Percentiles rank a stretch among this genome's conserved stretches.
These are phyloP conservation scores for Lethenteron camtschaticum DNA, from an alignment of 2,113 vertebrate species.

Conservation along the genomic window DNA sequence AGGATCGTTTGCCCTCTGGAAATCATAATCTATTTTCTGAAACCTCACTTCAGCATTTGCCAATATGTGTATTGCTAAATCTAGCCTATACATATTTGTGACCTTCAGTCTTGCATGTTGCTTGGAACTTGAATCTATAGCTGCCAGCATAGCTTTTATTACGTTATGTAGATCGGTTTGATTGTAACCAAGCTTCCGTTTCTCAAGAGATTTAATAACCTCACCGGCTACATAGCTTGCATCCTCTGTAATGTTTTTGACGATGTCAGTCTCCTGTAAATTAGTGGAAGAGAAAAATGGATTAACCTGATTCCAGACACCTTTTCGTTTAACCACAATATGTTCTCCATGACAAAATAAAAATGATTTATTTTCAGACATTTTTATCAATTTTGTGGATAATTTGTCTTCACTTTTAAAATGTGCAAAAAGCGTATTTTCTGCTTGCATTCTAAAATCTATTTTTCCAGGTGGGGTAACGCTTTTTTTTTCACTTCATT, in stretches of 20 bases:
- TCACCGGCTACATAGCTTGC: background rate
- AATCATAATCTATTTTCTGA: slow-evolving; percentile 9
- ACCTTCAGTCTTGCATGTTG: slow-evolving; percentile 11
- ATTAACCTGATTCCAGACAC: rapidly evolving
- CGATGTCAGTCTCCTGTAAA: background rate
- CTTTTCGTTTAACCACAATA: slow-evolving; percentile 13
- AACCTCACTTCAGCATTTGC: slow-evolving; percentile 13
- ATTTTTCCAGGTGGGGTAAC: background rate
- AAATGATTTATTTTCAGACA: rapidly evolving
- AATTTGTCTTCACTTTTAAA: slow-evolving; percentile 11
- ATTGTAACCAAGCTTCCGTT: slow-evolving; percentile 13
- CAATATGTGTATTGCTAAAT: slow-evolving; percentile 18
- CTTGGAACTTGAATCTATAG: slow-evolving; percentile 12
- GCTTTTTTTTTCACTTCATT: slow-evolving; percentile 7
- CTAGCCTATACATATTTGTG: slow-evolving; percentile 9
- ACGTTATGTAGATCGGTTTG: slow-evolving; percentile 16
- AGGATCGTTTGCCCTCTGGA: too few species aligned
- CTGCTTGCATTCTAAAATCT: slow-evolving; percentile 12
- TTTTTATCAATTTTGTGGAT: slow-evolving; percentile 8
- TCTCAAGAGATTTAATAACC: slow-evolving; percentile 11
- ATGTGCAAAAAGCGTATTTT: slow-evolving; percentile 13
- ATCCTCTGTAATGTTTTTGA: rapidly evolving
- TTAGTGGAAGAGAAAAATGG: rapidly evolving
- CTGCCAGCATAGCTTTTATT: slow-evolving; percentile 12
- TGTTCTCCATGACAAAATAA: rapidly evolving